Conservation (phyloP, 2,888 invertebrate genomes). For the Homarus gammarus region DNA sequence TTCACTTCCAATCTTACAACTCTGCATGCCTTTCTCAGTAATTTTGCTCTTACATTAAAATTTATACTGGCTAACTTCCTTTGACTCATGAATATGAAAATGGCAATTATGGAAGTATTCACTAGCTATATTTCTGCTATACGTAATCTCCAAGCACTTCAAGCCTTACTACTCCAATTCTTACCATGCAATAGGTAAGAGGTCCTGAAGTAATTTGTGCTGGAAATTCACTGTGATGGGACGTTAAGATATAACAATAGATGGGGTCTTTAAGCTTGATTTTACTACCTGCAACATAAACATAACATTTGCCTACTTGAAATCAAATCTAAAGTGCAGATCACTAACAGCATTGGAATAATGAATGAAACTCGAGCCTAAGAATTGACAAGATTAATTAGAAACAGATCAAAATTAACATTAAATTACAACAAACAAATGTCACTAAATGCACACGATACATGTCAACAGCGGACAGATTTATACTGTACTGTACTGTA, state of each 20-base stretch:
- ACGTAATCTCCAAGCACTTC: slow-evolving; percentile 37
- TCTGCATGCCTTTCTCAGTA: slow-evolving; percentile 33
- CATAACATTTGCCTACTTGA: slow-evolving; percentile 26
- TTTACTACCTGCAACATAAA: slow-evolving; percentile 37
- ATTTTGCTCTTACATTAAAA: slow-evolving; percentile 56
- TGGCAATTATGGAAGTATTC: slow-evolving; percentile 46
- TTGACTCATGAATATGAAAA: slow-evolving; percentile 53
- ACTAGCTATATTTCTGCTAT: slow-evolving; percentile 36
- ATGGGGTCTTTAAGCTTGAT: not conserved
- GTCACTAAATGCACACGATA: slow-evolving; percentile 49
- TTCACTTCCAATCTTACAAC: slow-evolving; percentile 62
- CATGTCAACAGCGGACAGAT: not conserved
- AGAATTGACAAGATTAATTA: not conserved
- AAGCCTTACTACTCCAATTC: slow-evolving; percentile 58
- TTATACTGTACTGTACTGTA: too few species aligned
- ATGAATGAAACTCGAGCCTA: slow-evolving; percentile 20
- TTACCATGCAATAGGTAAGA: slow-evolving; percentile 39
- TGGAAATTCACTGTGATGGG: slow-evolving; percentile 32
- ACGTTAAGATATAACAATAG: slow-evolving; percentile 24
- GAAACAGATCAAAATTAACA: slow-evolving; percentile 3
- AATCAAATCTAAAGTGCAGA: slow-evolving; percentile 20
- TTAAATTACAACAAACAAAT: slow-evolving; percentile 28
- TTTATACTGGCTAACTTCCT: slow-evolving; percentile 30
- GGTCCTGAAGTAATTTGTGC: slow-evolving; percentile 53
- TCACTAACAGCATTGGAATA: slow-evolving; percentile 44